Evolutionary conservation across 2,113 vertebrate genomes (phyloP).

Genomic region (Leptobrachium ailaonicum): DNA sequence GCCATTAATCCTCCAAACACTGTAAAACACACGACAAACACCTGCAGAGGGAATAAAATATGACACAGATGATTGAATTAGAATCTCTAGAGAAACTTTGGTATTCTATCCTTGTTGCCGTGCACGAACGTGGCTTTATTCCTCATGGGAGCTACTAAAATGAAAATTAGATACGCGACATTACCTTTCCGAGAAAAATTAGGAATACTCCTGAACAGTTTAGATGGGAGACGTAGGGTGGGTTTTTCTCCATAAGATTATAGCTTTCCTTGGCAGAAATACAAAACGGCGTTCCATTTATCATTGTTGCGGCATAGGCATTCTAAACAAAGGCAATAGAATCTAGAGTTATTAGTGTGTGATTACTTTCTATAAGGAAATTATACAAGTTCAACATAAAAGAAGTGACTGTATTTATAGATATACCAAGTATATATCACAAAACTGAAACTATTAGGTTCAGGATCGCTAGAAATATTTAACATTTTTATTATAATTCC

Average conservation of each 20-base stretch:
- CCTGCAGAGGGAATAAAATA: constrained; percentile 52
- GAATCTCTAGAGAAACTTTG: background rate
- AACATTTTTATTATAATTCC: no score
- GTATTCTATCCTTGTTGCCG: background rate
- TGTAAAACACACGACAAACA: constrained; percentile 74
- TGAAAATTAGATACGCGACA: background rate
- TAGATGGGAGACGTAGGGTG: constrained; percentile 58
- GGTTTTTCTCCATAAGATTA: constrained; percentile 61
- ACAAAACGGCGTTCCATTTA: constrained; percentile 75
- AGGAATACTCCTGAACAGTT: constrained; percentile 68
- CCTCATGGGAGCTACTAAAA: background rate
- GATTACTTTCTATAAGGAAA: no score
- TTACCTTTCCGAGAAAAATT: constrained; percentile 77
- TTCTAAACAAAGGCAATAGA: constrained; percentile 56
- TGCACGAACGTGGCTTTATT: background rate
- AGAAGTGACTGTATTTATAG: no score
- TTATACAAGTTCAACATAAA: no score
- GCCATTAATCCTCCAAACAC: constrained; percentile 76
- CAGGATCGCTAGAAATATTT: no score
- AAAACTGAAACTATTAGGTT: no score
- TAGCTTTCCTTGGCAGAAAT: constrained; percentile 67
- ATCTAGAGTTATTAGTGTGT: no score
- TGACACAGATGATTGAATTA: constrained; percentile 2
- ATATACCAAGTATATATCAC: no score
- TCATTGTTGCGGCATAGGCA: constrained; percentile 64